phyloP scores from a whole-genome alignment of 53 echinoderm and acorn worm genomes.

The Astropecten irregularis region DNA sequence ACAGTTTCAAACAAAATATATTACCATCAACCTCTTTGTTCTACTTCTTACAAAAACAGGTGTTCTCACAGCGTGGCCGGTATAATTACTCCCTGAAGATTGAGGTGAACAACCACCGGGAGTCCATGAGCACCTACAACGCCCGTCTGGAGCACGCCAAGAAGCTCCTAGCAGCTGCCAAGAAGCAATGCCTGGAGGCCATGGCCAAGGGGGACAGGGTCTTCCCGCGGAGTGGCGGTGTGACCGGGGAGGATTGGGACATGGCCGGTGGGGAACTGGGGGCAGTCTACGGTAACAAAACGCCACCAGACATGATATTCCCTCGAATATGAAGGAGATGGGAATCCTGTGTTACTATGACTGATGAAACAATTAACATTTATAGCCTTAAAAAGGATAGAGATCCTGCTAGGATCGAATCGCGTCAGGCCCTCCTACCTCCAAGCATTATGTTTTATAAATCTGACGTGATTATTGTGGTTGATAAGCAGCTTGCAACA shows the following conservation, averaged over 20 bases:
- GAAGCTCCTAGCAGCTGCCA: constrained; percentile 59
- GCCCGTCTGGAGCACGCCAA: constrained; percentile 62
- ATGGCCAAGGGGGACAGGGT: constrained; percentile 49
- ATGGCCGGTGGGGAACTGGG: neutral
- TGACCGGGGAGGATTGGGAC: constrained; percentile 47
- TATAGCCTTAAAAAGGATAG: too few species aligned
- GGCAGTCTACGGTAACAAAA: neutral
- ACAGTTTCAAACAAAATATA: too few species aligned
- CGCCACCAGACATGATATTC: constrained; percentile 41
- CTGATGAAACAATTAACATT: too few species aligned
- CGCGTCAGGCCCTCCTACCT: too few species aligned
- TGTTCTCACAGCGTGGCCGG: constrained; percentile 64
- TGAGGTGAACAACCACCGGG: constrained; percentile 64
- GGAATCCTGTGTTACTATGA: neutral
- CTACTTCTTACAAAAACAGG: neutral
- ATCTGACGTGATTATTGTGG: too few species aligned
- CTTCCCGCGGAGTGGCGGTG: constrained; percentile 7
- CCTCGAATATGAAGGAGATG: constrained; percentile 59
- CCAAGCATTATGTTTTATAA: too few species aligned
- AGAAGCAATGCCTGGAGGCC: constrained; percentile 47
- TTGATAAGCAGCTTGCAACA: too few species aligned
- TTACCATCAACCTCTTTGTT: too few species aligned
- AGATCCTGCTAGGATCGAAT: too few species aligned
- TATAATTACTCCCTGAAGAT: constrained; percentile 64
- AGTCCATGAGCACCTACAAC: constrained; percentile 63